Percentiles rank a stretch among this genome's conserved stretches.
phyloP scores from a whole-genome alignment of 2,888 invertebrate genomes.

The Drosophila glabriapex region DNA sequence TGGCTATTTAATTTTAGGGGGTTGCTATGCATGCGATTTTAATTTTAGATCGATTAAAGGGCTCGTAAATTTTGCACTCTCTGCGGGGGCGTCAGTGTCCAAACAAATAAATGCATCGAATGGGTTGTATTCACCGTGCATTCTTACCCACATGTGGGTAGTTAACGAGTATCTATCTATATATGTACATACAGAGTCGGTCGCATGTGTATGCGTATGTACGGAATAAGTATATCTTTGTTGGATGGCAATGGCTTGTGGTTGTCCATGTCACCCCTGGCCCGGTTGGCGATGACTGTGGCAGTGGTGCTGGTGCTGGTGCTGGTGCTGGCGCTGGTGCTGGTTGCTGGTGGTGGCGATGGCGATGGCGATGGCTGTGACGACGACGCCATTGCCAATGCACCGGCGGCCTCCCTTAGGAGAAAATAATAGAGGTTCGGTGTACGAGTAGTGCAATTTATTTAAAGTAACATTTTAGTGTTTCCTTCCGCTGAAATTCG shows the following conservation, averaged over 20 bases:
- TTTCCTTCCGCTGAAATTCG: conserved; percentile 84
- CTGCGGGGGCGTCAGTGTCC: conserved; percentile 68
- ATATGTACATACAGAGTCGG: not conserved
- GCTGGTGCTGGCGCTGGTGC: not conserved
- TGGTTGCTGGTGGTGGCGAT: not conserved
- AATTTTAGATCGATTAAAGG: conserved; percentile 77
- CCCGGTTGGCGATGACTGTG: conserved; percentile 19
- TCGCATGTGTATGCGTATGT: not conserved
- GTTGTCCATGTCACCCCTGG: conserved; percentile 75
- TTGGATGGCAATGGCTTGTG: conserved; percentile 56
- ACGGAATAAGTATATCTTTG: conserved; percentile 49
- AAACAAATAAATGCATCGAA: conserved; percentile 74
- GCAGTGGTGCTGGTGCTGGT: not conserved
- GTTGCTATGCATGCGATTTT: conserved; percentile 70
- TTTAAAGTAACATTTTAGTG: conserved; percentile 83
- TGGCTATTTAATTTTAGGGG: conserved; percentile 38
- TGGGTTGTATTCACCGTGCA: conserved; percentile 25
- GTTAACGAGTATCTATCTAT: conserved; percentile 13
- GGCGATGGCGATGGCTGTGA: conserved; percentile 41
- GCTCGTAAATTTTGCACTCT: conserved; percentile 68
- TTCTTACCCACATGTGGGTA: conserved; percentile 26
- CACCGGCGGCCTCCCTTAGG: conserved; percentile 57
- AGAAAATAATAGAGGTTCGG: conserved; percentile 62
- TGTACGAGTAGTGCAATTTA: conserved; percentile 73
- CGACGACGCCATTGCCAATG: conserved; percentile 56